Base-by-base conservation (phyloP, 2,797 vertebrate genomes). In the Fundulus diaphanus region DNA sequence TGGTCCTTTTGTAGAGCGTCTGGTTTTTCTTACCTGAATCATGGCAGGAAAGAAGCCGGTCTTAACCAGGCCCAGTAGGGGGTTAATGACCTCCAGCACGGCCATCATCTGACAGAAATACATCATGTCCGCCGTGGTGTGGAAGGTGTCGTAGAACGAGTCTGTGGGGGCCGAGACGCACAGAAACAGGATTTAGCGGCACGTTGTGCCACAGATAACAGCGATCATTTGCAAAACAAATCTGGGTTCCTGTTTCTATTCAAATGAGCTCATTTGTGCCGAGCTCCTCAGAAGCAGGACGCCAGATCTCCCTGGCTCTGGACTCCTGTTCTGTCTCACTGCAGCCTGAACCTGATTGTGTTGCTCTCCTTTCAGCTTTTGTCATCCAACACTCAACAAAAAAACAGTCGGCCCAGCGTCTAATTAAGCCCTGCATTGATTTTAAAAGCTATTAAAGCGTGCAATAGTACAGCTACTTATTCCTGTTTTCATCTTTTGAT, bases 101-200 rank as follows among this genome's bases (percentile, higher is more conserved):
- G 97, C 94, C 94, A 99, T 85, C 88, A 96, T 96, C 93, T 99
- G 97, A 85, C 97, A 98, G 94, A 97, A 97, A 81, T 98, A 98
- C 96, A 99, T 96, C 96, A 98, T 96, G 75, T 99, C 96, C 22
- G 96, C 95, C 35, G 94, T 95, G 18, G 94, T 95, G 92, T 98
- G 96, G 88, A 98, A 99, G 0, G 98, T 98, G 71, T 97, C 97
- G 2, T 97, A 97, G 93, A 98, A 97, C 3, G 97, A 98, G 89
- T 97, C 97, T 98, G 92, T 5, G 85, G 73, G 85, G 37, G 88
- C 33, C 56, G 49, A 81, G 72, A 78, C 7, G 74, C 44, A 87
- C 33, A 11, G 40, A 24, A 35, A 77, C 54, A 27, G 51, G 76
- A 88, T 83, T 70, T 76, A 74, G 80, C 44, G 61, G 80, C 37